Conservation (phyloP, 2,113 vertebrate species). For the Eublepharis macularius region DNA sequence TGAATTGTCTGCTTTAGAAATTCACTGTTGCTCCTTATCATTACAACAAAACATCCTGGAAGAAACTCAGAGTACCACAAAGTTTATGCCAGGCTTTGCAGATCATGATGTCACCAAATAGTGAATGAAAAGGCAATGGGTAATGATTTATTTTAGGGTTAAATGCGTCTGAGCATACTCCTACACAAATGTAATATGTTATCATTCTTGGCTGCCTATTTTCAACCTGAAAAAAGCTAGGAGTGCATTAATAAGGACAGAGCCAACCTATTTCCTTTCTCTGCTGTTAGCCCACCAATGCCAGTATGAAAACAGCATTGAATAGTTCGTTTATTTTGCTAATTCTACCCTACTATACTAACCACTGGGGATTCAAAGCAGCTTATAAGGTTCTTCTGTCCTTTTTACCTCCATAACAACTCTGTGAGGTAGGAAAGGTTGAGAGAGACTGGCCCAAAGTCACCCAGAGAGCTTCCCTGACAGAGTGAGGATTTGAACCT, state of each 20-base stretch:
- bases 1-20: neutral
- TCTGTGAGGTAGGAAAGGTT: too few relatives aligned
- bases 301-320: too few relatives aligned
- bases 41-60: neutral
- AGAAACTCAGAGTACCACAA: neutral
- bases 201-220: neutral
- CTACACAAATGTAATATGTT: neutral
- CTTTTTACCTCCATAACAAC: too few relatives aligned
- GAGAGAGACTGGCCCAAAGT: too few relatives aligned
- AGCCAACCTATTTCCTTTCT: too few relatives aligned
- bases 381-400: too few relatives aligned
- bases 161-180: neutral
- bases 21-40: neutral
- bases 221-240: neutral
- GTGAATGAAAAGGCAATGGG: neutral
- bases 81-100: neutral
- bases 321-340: too few relatives aligned
- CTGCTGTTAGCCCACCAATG: too few relatives aligned
- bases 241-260: neutral
- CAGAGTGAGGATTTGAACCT: too few relatives aligned
- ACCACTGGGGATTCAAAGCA: too few relatives aligned
- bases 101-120: neutral
- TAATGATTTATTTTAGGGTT: neutral
- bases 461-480: too few relatives aligned
- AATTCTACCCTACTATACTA: too few relatives aligned